These are phyloP conservation scores for Podotricha telesiphe DNA, from an alignment of 2,888 invertebrate species.

Conservation along the genomic window DNA sequence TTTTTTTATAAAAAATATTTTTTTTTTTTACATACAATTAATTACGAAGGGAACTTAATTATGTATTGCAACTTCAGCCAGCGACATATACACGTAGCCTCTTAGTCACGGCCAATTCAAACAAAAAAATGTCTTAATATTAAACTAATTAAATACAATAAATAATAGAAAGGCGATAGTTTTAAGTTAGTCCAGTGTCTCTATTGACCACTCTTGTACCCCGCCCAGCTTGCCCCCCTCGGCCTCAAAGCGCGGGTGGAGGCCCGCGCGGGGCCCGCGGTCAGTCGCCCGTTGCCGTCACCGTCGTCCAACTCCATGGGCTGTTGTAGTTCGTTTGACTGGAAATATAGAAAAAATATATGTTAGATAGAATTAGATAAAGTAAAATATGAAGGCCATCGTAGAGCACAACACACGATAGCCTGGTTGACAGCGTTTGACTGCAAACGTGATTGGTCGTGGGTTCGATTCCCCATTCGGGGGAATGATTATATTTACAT, in stretches of 20 bases:
- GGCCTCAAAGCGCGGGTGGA: slow-evolving; percentile 69
- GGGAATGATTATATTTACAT: no score
- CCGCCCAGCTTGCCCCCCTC: slow-evolving; percentile 36
- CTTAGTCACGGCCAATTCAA: not conserved
- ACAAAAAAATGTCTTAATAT: not conserved
- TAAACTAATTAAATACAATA: slow-evolving; percentile 34
- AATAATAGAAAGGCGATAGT: slow-evolving; percentile 34
- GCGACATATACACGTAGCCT: slow-evolving; percentile 9
- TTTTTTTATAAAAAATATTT: not conserved
- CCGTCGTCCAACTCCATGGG: slow-evolving; percentile 86
- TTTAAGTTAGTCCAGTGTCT: slow-evolving; percentile 39
- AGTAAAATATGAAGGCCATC: no score
- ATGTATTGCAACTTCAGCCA: slow-evolving; percentile 24
- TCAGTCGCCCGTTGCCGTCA: slow-evolving; percentile 87
- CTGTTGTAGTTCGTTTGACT: slow-evolving; percentile 85
- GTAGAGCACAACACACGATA: no score
- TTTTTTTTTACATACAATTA: slow-evolving; percentile 1
- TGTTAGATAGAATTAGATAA: slow-evolving; percentile 24
- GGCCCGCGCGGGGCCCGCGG: slow-evolving; percentile 83
- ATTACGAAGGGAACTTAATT: slow-evolving; percentile 1
- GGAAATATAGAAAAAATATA: slow-evolving; percentile 55
- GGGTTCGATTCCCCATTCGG: no score
- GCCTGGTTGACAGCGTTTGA: no score
- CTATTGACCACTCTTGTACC: slow-evolving; percentile 31
- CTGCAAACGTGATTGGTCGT: no score